Base-by-base conservation (phyloP, 2,888 invertebrate genomes). In the Neria commutata region DNA sequence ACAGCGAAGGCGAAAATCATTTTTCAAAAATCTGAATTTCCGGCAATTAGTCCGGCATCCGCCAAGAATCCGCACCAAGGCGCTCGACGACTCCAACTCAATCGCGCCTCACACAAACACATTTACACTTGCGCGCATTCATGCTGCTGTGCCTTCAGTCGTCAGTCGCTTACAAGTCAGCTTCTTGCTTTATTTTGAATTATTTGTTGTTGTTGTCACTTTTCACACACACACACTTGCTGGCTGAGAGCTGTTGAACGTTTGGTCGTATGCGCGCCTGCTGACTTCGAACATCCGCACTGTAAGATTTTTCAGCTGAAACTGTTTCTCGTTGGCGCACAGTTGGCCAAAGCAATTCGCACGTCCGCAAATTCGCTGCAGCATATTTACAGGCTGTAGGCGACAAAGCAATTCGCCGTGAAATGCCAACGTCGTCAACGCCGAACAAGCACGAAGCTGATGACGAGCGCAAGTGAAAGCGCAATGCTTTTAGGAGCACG, bases 271-370 rank as follows among this genome's bases (percentile, higher is more conserved):
- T 14, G 37, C 37, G 3, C 42, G 42, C 5, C 42, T 6, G 4
- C 14, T 42, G 21, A 17, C 19, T 42, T 42, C 8, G 14, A 19
- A 63, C 74, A 75, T 73, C 73, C 75, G 75, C 56, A 64, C 73
- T 65, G 63, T 63, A 70, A 69, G 74, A 74, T 75, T 71, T 70
- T 67, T 73, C 61, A 69, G 68, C 75, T 75, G 67, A 67, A 74
- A 73, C 73, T 73, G 73, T 75, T 67, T 71, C 66, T 14, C 19
- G 17, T 19, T 5, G 17, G 42, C n/a, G n/a, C n/a, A n/a, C n/a
- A n/a, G n/a, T n/a, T n/a, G n/a, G n/a, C n/a, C 21, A 19, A 42
- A 42, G 42, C 42, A 19, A 19, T 42, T 42, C 21, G 11, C n/a
- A 37, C n/a, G 6, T 37, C 37, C 4, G 4, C 4, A n/a, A 14